Evolutionary conservation across 1,140 invertebrate genomes (phyloP).

Genomic region (Heliothis subflexa): DNA sequence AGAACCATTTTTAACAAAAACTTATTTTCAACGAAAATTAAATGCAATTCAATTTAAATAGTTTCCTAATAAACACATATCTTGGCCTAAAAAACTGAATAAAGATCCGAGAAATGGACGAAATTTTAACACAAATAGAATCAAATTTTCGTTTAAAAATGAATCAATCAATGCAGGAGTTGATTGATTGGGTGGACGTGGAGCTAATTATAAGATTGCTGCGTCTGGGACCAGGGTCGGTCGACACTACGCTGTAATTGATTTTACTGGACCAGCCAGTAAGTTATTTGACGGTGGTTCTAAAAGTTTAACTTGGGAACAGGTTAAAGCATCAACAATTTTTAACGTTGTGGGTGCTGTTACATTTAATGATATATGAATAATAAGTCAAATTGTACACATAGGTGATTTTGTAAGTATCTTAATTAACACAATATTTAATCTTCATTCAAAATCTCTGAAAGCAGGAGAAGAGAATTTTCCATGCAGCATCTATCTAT

Average conservation of each 20-base stretch:
- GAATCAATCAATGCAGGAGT: constrained; percentile 42
- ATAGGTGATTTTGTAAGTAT: no score
- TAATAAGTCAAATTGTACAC: neutral
- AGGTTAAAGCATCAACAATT: no score
- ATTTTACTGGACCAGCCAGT: constrained; percentile 68
- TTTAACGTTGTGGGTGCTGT: no score
- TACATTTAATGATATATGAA: no score
- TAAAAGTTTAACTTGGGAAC: constrained; percentile 42
- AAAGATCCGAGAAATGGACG: constrained; percentile 25
- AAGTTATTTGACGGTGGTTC: constrained; percentile 57
- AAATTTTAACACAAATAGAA: constrained; percentile 44
- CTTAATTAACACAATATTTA: no score
- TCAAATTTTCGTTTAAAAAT: constrained; percentile 43
- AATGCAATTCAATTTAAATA: neutral
- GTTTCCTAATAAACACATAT: constrained; percentile 29
- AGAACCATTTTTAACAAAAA: neutral
- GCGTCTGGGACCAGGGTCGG: constrained; percentile 61
- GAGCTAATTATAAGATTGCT: constrained; percentile 76
- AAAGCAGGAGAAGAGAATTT: no score
- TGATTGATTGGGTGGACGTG: constrained; percentile 69
- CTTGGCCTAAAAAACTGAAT: neutral
- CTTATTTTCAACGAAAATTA: no score
- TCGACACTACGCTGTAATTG: constrained; percentile 76
- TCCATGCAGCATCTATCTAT: neutral
- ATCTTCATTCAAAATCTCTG: no score